Conservation (phyloP, 2,888 invertebrate genomes). For the Drosophila borborema region DNA sequence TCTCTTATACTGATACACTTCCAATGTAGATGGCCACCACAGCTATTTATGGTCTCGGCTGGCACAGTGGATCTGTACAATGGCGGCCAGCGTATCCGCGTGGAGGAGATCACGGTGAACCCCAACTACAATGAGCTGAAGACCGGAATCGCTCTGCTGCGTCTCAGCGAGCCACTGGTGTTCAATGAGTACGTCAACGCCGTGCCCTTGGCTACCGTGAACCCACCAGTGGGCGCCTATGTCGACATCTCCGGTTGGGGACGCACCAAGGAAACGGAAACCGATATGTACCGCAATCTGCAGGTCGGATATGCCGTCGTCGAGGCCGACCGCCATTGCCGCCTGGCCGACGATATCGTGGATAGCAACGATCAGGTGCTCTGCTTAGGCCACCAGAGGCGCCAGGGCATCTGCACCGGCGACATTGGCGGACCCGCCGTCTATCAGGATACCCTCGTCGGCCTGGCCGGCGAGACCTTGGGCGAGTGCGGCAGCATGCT, state of each 20-base stretch:
- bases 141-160: conserved; percentile 79
- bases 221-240: conserved; percentile 48
- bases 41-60: conserved; percentile 74
- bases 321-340: conserved; percentile 44
- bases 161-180: conserved; percentile 49
- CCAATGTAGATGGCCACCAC: conserved; percentile 68
- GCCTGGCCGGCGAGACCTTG: conserved; percentile 72
- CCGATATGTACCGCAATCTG: conserved; percentile 58
- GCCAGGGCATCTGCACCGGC: conserved; percentile 81
- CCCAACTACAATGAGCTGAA: conserved; percentile 61
- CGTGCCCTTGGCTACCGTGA: conserved; percentile 54
- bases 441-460: conserved; percentile 66
- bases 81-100: conserved; percentile 72
- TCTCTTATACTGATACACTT: neutral
- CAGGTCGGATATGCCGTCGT: conserved; percentile 61
- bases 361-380: conserved; percentile 62
- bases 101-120: conserved; percentile 66
- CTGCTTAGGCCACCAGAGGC: conserved; percentile 74
- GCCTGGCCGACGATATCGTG: neutral
- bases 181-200: conserved; percentile 63
- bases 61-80: conserved; percentile 78
- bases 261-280: conserved; percentile 49
- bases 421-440: conserved; percentile 83
- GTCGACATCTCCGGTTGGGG: conserved; percentile 82
- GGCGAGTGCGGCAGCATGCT: conserved; percentile 74